A percentile compares a stretch with the other conserved stretches of the same genome.
Evolutionary conservation across 2,113 vertebrate species (phyloP).

Genomic region (Reinhardtius hippoglossoides): DNA sequence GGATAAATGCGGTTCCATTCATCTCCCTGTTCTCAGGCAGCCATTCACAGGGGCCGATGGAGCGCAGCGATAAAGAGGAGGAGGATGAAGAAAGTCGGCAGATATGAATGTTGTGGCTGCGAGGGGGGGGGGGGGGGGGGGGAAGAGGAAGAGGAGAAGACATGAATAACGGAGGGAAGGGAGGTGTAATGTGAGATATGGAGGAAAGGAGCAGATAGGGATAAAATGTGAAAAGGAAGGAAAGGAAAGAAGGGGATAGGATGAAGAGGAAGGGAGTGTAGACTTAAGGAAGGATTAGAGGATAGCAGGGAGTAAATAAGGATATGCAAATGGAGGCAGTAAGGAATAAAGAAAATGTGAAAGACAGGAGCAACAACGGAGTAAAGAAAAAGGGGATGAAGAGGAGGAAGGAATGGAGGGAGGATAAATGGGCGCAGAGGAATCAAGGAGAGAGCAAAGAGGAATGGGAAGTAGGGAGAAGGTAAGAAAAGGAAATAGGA

Average conservation of each 20-base stretch:
- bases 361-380: too few species aligned
- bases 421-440: too few species aligned
- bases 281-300: too few species aligned
- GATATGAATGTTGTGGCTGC: slow-evolving; percentile 7
- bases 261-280: neutral
- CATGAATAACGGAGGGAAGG: neutral
- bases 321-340: neutral
- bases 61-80: slow-evolving; percentile 48
- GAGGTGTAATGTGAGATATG: neutral
- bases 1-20: slow-evolving; percentile 61
- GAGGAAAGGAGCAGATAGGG: neutral
- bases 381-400: too few species aligned
- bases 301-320: too few species aligned
- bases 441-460: too few species aligned
- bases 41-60: slow-evolving; percentile 66
- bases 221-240: neutral
- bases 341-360: neutral
- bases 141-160: neutral
- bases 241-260: neutral
- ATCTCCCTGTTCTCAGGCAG: slow-evolving; percentile 60
- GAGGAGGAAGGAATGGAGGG: neutral
- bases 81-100: slow-evolving; percentile 8
- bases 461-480: neutral
- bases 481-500: neutral
- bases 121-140: neutral